Evolutionary conservation across 2,113 vertebrate genomes (phyloP).

Genomic region (Alouatta palliata): DNA sequence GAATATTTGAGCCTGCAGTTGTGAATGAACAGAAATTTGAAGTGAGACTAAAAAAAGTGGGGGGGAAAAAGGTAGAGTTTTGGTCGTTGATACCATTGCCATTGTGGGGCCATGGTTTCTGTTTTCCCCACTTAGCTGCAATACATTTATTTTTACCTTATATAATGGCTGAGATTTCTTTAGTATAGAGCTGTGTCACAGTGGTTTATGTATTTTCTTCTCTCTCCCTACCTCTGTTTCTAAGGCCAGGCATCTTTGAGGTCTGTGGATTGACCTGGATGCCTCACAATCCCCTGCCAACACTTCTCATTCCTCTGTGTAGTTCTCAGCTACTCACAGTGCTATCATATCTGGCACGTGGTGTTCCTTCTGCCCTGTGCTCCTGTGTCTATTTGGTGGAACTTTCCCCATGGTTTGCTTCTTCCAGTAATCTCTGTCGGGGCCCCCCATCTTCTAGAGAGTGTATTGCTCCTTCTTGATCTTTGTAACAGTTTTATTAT

Average conservation of each 20-base stretch:
- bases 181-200: background rate
- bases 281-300: background rate
- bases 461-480: conserved; percentile 12
- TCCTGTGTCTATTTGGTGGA: background rate
- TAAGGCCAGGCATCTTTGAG: background rate
- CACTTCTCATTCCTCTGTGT: background rate
- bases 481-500: background rate
- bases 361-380: background rate
- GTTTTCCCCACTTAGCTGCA: background rate
- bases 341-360: background rate
- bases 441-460: background rate
- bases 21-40: background rate
- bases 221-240: background rate
- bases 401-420: background rate
- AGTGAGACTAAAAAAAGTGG: background rate
- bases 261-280: accelerated
- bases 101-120: background rate
- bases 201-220: background rate
- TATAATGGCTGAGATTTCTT: background rate
- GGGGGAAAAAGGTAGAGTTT: background rate
- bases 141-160: background rate
- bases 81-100: background rate
- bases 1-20: background rate
- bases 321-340: background rate
- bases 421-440: background rate